Evolutionary conservation across 1,140 invertebrate species (phyloP).

Genomic region (Pogonomyrmex barbatus): DNA sequence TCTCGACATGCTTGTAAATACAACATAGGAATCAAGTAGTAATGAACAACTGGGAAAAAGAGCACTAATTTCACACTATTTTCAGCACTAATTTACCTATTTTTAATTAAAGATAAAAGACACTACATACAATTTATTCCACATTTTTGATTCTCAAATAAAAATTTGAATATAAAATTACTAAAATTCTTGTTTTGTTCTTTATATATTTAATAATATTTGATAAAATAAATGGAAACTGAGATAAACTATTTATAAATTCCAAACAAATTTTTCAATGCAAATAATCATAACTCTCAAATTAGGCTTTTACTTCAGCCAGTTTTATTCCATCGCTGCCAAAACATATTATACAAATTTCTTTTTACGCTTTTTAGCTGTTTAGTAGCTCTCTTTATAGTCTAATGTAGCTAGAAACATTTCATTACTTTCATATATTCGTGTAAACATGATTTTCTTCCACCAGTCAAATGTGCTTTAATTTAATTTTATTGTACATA

Average conservation of each 20-base stretch:
- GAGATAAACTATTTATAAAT: not conserved
- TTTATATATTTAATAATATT: constrained; percentile 2
- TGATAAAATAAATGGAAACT: constrained; percentile 4
- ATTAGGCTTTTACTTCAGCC: constrained; percentile 26
- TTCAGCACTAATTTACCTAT: not conserved
- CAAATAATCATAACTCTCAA: not conserved
- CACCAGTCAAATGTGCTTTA: constrained; percentile 46
- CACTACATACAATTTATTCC: constrained; percentile 1
- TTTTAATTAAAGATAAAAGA: constrained; percentile 22
- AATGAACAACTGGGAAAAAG: constrained; percentile 15
- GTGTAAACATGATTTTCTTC: constrained; percentile 28
- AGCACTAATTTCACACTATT: not conserved
- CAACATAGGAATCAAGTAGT: constrained; percentile 25
- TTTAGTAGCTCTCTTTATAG: constrained; percentile 11
- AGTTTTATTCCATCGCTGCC: constrained; percentile 37
- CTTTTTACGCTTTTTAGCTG: not conserved
- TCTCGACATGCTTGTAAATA: constrained; percentile 52
- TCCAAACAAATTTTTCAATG: not conserved
- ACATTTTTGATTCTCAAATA: not conserved
- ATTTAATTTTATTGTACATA: constrained; percentile 62
- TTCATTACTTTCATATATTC: not conserved
- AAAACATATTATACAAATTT: constrained; percentile 47
- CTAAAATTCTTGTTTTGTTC: not conserved
- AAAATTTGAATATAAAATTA: constrained; percentile 21
- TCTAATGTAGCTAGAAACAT: constrained; percentile 14